Evolutionary conservation across 2,888 invertebrate species (phyloP), one percentile per base, ranked within the genome.

Genomic region (Eilema griseolum): DNA sequence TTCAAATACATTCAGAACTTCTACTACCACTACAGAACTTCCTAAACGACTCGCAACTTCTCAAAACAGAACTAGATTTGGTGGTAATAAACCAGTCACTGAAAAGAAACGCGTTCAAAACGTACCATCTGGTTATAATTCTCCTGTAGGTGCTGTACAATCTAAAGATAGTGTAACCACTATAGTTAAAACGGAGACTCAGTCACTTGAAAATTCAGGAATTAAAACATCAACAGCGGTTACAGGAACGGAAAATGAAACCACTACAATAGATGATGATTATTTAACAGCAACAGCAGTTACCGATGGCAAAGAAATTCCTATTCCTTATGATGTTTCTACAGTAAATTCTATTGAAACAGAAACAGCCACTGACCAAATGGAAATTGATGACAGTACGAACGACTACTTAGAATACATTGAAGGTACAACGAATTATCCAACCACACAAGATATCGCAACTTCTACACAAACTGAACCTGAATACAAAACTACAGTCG

Each of bases 81-180:
- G 86, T 61, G 82, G 85, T 46, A 92, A 89, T 61, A 92, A 89
- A 79, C 86, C 91, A 23, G 77, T 83, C 10, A 86, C 86, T 78
- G 90, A 90, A 67, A 88, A 93, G 60, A 95, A 92, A 78, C 90
- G 95, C 16, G 92, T 94, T 0, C 93, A 93, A 85, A 95, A 95
- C 77, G 91, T 95, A 16, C 94, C 95, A 16, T 82, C 89, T 64
- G 95, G 93, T 33, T 95, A 95, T 67, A 90, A 83, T 69, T 75
- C 77, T 61, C 86, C 91, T 65, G 85, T 85, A 2, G 73, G 59
- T 26, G 66, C 73, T 0, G 62, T 66, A 28, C 79, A 66, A 71
- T 75, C 77, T 52, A 79, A 80, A 64, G 75, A 71, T 52, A 74
- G 23, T 68, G 24, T 23, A 37, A 5, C 20, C n/a, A 28, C 12